phyloP scores from a whole-genome alignment of 2,888 invertebrate genomes.

The Hemithea aestivaria region DNA sequence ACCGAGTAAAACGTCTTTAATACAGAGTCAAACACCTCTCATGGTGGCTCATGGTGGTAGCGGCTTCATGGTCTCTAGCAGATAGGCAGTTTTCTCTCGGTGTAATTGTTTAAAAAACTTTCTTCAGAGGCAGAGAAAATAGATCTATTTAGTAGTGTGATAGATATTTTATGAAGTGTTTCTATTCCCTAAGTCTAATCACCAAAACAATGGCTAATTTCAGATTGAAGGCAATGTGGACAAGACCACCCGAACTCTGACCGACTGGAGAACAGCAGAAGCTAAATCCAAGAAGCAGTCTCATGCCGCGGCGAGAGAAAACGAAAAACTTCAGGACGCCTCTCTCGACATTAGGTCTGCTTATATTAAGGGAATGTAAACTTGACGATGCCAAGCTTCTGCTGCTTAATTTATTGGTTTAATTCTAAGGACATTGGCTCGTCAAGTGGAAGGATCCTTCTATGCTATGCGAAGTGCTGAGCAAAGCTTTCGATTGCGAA shows the following conservation, averaged over 20 bases:
- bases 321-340: conserved; percentile 94
- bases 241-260: conserved; percentile 88
- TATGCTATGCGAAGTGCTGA: conserved; percentile 39
- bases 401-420: conserved; percentile 3
- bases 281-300: conserved; percentile 94
- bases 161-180: too few relatives aligned
- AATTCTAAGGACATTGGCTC: conserved; percentile 28
- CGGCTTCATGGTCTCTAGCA: too few relatives aligned
- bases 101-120: too few relatives aligned
- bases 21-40: too few relatives aligned
- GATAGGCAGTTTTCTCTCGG: too few relatives aligned
- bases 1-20: too few relatives aligned
- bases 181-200: neutral
- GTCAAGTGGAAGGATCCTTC: conserved; percentile 62
- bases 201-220: conserved; percentile 22
- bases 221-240: conserved; percentile 89
- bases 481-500: conserved; percentile 45
- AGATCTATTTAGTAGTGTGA: too few relatives aligned
- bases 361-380: conserved; percentile 10
- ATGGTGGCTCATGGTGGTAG: too few relatives aligned
- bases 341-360: conserved; percentile 68
- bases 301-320: conserved; percentile 91
- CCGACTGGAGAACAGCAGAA: conserved; percentile 92
- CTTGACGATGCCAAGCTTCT: conserved; percentile 21
- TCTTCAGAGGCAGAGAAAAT: too few relatives aligned